Base-by-base conservation (phyloP, 2,797 vertebrate species). In the Pampus argenteus region DNA sequence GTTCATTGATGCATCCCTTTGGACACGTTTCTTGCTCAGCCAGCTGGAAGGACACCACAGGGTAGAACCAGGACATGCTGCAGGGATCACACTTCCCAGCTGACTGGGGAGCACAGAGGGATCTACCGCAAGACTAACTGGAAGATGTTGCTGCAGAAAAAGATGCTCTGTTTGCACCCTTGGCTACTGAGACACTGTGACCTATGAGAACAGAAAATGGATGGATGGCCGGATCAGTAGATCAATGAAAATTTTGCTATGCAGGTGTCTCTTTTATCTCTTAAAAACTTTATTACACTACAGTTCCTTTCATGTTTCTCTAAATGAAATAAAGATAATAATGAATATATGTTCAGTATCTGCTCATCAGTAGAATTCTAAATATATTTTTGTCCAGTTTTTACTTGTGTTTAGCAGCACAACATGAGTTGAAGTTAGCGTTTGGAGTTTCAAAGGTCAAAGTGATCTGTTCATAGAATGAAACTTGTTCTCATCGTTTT, bases 1-100 rank as follows among this genome's bases (percentile, higher is more conserved):
- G 4, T 17, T 62, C 52, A 62, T 18, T 1, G 17, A 25, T 49
- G 66, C 26, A 6, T 58, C 57, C 22, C 14, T 59, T 57, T 56
- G 18, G 50, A 57, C 36, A 49, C 6, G 22, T 71, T 76, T 86
- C 47, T 0, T 8, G 55, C 68, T 79, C 4, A 4, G 50, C 48
- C 62, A 60, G 34, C 70, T 64, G 49, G 26, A 47, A 45, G 50
- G 72, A 77, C 6, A 10, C 64, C 50, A 3, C 11, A 2, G 72
- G 51, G 66, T 44, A 28, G 31, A 34, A 75, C 50, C 66, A 44
- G 65, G 79, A 82, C 42, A 84, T 20, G 63, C 67, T 81, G 84
- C 77, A 83, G 60, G 73, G 76, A 74, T 78, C 83, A 83, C 86
- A 69, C 62, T 74, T 83, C 54, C 81, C 86, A 90, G 81, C 78